These are phyloP conservation scores for Pectinophora gossypiella DNA, from an alignment of 1,140 invertebrate species.

Conservation along the genomic window DNA sequence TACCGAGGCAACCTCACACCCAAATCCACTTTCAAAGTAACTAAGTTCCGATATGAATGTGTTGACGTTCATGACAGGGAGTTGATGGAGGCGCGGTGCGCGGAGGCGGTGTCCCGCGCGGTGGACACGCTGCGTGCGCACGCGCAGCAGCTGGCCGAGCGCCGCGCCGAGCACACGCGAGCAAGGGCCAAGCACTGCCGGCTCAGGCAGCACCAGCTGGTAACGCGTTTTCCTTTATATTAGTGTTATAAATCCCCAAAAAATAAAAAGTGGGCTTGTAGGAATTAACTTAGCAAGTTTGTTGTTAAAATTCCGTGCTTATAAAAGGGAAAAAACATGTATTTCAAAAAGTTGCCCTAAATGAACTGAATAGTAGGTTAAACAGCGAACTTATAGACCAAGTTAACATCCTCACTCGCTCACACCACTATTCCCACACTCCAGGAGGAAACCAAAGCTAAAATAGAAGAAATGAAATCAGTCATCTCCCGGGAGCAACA, in stretches of 20 bases:
- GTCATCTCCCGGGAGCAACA: constrained; percentile 29
- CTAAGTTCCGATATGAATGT: too few species aligned
- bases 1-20: too few species aligned
- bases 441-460: constrained; percentile 37
- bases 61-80: too few species aligned
- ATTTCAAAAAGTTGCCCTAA: neutral
- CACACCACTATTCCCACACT: too few species aligned
- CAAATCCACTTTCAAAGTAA: too few species aligned
- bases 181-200: constrained; percentile 10
- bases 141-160: constrained; percentile 10
- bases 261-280: too few species aligned
- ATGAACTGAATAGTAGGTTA: neutral
- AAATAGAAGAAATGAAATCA: constrained; percentile 30
- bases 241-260: too few species aligned
- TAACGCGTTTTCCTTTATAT: too few species aligned
- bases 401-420: too few species aligned
- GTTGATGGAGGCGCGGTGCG: constrained; percentile 35
- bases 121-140: constrained; percentile 24
- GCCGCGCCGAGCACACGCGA: constrained; percentile 15
- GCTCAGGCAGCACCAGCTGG: constrained; percentile 1
- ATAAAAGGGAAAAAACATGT: neutral
- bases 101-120: constrained; percentile 15
- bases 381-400: too few species aligned
- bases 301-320: neutral
- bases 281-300: neutral